These are phyloP conservation scores for Isotomurus palustris DNA, from an alignment of 2,888 invertebrate species.

Conservation along the genomic window DNA sequence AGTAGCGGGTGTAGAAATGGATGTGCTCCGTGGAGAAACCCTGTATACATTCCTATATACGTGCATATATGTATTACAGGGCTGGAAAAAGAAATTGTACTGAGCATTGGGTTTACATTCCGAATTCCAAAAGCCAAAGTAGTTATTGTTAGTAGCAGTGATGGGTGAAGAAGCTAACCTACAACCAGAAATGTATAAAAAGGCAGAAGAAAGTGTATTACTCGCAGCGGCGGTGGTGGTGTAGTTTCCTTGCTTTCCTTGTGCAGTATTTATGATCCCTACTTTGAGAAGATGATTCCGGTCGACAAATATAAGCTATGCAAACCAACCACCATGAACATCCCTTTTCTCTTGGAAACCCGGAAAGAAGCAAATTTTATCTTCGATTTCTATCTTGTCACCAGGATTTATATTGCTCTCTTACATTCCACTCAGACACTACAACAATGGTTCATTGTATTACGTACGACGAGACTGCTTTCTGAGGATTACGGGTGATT, in stretches of 20 bases:
- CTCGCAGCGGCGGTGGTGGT: neutral
- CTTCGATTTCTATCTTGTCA: constrained; percentile 44
- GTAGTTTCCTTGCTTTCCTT: neutral
- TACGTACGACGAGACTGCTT: too few species aligned
- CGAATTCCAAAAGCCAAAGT: too few species aligned
- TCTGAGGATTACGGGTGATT: too few species aligned
- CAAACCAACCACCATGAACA: constrained; percentile 4
- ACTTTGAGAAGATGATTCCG: constrained; percentile 42
- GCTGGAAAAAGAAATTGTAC: too few species aligned
- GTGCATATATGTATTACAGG: too few species aligned
- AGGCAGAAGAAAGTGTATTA: neutral
- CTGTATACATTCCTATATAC: too few species aligned
- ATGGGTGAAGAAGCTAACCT: too few species aligned
- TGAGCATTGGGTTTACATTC: too few species aligned
- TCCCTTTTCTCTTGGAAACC: constrained; percentile 12
- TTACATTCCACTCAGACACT: neutral
- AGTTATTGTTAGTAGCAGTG: neutral
- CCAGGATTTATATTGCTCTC: constrained; percentile 44
- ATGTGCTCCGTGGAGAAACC: too few species aligned
- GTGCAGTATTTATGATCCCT: constrained; percentile 38
- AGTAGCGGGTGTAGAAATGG: too few species aligned
- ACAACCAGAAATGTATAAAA: neutral
- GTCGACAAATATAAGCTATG: constrained; percentile 36
- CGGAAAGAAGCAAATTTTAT: constrained; percentile 41
- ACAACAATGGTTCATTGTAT: neutral